Conservation (phyloP, 2,888 invertebrate genomes). For the Phlogophora meticulosa region DNA sequence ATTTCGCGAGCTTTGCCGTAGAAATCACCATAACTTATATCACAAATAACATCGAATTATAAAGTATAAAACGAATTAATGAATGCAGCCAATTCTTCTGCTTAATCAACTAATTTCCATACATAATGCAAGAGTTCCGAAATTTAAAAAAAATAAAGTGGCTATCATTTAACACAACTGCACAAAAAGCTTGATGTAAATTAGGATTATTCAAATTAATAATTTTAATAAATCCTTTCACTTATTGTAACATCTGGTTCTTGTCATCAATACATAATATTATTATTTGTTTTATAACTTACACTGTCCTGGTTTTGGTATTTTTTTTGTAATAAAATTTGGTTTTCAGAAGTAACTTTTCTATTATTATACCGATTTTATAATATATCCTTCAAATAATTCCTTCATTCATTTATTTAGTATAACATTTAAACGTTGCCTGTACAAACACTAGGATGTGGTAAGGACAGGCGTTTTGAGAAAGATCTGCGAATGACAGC, state of each 20-base stretch:
- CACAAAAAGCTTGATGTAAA: conserved; percentile 24
- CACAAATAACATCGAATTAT: not conserved
- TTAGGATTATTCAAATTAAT: conserved; percentile 37
- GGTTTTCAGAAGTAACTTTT: not conserved
- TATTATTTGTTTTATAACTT: conserved; percentile 30
- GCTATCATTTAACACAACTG: conserved; percentile 30
- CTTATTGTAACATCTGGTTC: conserved; percentile 40
- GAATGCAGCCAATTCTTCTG: conserved; percentile 16
- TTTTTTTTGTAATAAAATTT: not conserved
- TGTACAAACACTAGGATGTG: too few species aligned
- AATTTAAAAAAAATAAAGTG: conserved; percentile 41
- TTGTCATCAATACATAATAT: conserved; percentile 47
- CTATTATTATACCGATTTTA: too few species aligned
- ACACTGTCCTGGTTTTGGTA: conserved; percentile 13
- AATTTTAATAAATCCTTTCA: conserved; percentile 50
- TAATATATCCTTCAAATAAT: too few species aligned
- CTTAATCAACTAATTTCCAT: conserved; percentile 33
- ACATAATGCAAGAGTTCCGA: conserved; percentile 49
- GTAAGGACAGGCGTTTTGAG: too few species aligned
- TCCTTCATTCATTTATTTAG: too few species aligned
- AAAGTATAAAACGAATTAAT: not conserved
- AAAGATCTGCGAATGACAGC: too few species aligned
- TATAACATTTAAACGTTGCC: too few species aligned
- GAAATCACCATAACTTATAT: too few species aligned
- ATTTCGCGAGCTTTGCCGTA: too few species aligned